Evolutionary conservation across 2,888 invertebrate species (phyloP).

Genomic region (Dasypolia templi): DNA sequence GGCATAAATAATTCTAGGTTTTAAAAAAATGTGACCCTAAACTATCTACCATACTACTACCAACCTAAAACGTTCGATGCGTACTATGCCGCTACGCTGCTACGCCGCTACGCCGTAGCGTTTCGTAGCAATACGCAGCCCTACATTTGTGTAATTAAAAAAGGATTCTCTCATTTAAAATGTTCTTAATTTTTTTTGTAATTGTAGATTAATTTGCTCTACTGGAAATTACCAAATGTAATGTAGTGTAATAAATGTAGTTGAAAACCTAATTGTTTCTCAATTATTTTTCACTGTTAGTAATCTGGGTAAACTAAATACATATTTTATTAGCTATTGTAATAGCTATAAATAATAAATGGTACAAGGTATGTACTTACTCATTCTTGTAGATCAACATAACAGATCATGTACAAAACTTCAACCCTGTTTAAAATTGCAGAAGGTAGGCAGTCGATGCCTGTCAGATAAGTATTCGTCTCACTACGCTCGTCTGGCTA

Average conservation of each 20-base stretch:
- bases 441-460: slow-evolving; percentile 47
- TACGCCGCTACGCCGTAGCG: slow-evolving; percentile 45
- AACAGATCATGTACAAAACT: not conserved
- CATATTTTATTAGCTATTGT: not conserved
- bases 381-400: not conserved
- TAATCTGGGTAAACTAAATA: not conserved
- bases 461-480: slow-evolving; percentile 64
- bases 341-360: not conserved
- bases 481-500: slow-evolving; percentile 68
- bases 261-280: not conserved
- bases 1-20: not conserved
- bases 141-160: not conserved
- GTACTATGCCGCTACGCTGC: slow-evolving; percentile 42
- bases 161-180: too few relatives aligned
- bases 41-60: not conserved
- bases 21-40: not conserved
- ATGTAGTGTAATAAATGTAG: not conserved
- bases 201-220: not conserved
- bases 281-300: not conserved
- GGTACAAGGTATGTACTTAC: not conserved
- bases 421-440: slow-evolving; percentile 26
- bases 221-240: too few relatives aligned
- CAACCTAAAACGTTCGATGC: not conserved
- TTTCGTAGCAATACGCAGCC: slow-evolving; percentile 33
- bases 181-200: not conserved